These are phyloP conservation scores for Austrolebias charrua DNA, from an alignment of 2,797 vertebrate genomes.

Conservation along the genomic window DNA sequence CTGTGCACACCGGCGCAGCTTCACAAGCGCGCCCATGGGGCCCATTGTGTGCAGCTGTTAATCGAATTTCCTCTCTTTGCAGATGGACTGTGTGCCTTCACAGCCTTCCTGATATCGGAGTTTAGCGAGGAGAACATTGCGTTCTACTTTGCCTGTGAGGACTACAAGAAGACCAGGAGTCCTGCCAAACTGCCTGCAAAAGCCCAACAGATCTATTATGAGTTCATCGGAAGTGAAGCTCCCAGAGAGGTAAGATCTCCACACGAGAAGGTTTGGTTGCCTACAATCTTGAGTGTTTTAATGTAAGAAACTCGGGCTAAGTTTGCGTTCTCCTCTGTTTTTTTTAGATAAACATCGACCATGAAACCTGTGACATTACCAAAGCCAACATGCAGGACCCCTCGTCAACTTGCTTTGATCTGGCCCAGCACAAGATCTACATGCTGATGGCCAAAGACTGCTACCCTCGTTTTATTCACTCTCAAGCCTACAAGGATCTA, in stretches of 20 bases:
- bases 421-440: slow-evolving; percentile 81
- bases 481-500: slow-evolving; percentile 70
- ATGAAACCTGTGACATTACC: slow-evolving; percentile 82
- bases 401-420: slow-evolving; percentile 72
- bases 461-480: slow-evolving; percentile 82
- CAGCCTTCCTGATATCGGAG: slow-evolving; percentile 88
- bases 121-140: slow-evolving; percentile 98
- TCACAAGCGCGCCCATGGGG: slow-evolving; percentile 33
- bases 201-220: slow-evolving; percentile 91
- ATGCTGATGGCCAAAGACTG: slow-evolving; percentile 85
- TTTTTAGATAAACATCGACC: slow-evolving; percentile 81
- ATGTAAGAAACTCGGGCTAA: too few relatives aligned
- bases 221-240: slow-evolving; percentile 92
- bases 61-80: slow-evolving; percentile 40
- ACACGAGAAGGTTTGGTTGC: too few relatives aligned
- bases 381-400: slow-evolving; percentile 74
- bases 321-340: background rate
- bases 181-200: slow-evolving; percentile 83
- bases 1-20: background rate
- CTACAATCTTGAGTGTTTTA: too few relatives aligned
- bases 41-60: slow-evolving; percentile 1
- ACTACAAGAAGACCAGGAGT: slow-evolving; percentile 88
- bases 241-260: slow-evolving; percentile 88
- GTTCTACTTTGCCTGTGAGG: slow-evolving; percentile 96
- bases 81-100: slow-evolving; percentile 94